Evolutionary conservation across 2,888 invertebrate genomes (phyloP), one percentile per base, ranked within the genome.

Genomic region (Chrysolina americana): DNA sequence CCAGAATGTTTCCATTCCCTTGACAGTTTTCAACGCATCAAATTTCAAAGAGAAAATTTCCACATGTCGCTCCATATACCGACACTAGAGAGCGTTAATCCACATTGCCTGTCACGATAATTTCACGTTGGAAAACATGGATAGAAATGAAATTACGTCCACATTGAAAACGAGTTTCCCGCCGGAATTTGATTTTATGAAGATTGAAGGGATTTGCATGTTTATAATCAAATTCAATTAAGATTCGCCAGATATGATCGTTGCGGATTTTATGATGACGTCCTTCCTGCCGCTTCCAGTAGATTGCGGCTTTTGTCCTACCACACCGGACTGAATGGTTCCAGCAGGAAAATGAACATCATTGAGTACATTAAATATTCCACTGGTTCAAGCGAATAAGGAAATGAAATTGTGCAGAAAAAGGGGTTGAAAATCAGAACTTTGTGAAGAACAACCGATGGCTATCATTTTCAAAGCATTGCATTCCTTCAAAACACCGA

Each of bases 161-260:
- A 65, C 65, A 71, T 44, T 44, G 44, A 71, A 65, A 53, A 65
- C 56, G 56, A 44, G 44, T 65, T 71, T 23, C 65, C 53, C 23
- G 36, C 56, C 48, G 53, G 53, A 65, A 71, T 71, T 65, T 65
- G 56, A 71, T 71, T 65, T 65, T 41, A 48, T n/a, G 41, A 71
- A 59, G 44, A 71, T 19, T 56, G 65, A 65, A 56, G 21, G 71
- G 65, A 36, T 21, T n/a, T 53, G 53, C 21, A 17, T 65, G 71
- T 65, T 23, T 44, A 59, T 59, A 65, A 65, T 47, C 65, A 56
- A 65, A 71, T 65, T 65, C 50, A 71, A 71, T 71, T 65, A 56
- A 56, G 56, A 53, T 53, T 11, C 53, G 21, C 9, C 53, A 53
- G 53, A 53, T 53, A 53, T 13, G 21, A 19, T 21, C 21, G 21